A percentile compares a stretch with the other conserved stretches of the same genome.
Conservation (phyloP, 1,140 invertebrate species). For the Lysiphlebus fabarum region DNA sequence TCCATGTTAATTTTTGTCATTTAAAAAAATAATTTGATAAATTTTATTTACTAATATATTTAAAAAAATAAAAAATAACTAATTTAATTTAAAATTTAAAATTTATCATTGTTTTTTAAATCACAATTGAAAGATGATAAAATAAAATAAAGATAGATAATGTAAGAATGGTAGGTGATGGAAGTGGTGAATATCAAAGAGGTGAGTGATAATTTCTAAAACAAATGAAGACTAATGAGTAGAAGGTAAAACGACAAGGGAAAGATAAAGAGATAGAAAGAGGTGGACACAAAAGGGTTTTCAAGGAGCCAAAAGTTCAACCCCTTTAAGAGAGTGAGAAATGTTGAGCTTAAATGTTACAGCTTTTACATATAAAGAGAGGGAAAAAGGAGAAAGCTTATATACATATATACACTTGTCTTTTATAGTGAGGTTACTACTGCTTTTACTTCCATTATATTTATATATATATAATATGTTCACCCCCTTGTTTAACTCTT, state of each 20-base stretch:
- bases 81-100: background rate
- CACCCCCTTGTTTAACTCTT: background rate
- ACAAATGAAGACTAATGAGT: constrained; percentile 59
- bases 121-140: too few species aligned
- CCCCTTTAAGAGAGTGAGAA: constrained; percentile 53
- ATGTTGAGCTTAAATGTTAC: constrained; percentile 54
- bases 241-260: constrained; percentile 37
- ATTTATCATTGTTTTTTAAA: too few species aligned
- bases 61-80: background rate
- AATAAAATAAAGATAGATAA: background rate
- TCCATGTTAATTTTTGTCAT: too few species aligned
- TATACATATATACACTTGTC: too few species aligned
- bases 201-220: constrained; percentile 55
- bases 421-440: background rate
- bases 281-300: constrained; percentile 41
- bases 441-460: constrained; percentile 15
- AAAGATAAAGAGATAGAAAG: constrained; percentile 35
- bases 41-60: too few species aligned
- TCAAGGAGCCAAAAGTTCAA: constrained; percentile 42
- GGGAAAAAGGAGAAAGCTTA: too few species aligned
- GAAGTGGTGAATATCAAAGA: constrained; percentile 2
- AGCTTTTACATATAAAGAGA: constrained; percentile 20
- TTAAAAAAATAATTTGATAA: too few species aligned
- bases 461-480: background rate
- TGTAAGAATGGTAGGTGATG: constrained; percentile 5